Evolutionary conservation across 1,140 invertebrate species (phyloP), one percentile per base, ranked within the genome.

Genomic region (Lysiphlebus fabarum): DNA sequence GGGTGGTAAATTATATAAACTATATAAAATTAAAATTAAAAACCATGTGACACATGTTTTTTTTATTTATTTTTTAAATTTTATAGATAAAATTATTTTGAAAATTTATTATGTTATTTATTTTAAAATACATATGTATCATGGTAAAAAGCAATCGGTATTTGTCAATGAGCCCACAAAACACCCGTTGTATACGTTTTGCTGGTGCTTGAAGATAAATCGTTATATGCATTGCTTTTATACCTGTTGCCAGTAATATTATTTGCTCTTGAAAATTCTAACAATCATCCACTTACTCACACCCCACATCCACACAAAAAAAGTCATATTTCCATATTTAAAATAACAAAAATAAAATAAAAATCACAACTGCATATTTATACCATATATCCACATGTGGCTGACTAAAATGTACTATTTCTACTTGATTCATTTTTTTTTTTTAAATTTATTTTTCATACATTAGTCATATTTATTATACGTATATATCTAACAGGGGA

Each of bases 151-250:
- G 56, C 58, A 64, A 64, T 64, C 55, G 56, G 55, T 45, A 59
- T 56, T 55, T 53, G 53, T 38, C 48, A 64, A 64, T 59, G 51
- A 58, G 56, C 62, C 62, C 49, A 59, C 62, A 58, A 61, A 64
- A 64, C 53, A 58, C 58, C 54, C 56, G 58, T 63, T 60, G 54
- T 56, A n/a, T n/a, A 53, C 58, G 48, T 53, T 36, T 38, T 51
- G 49, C 49, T 51, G 36, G 49, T 34, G 49, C 49, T 51, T 40
- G 37, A 42, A 12, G n/a, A 59, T 59, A 59, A 59, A 59, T 59
- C 49, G 50, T 40, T 7, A 42, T 26, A 26, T 53, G 53, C 43
- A 55, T 36, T 12, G 50, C 49, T 59, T 59, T 59, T 59, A 26
- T 26, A 59, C 58, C 58, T 59, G 58, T 59, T 59, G 58, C 58